phyloP scores from a whole-genome alignment of 2,113 vertebrate species.

The Aptenodytes patagonicus region DNA sequence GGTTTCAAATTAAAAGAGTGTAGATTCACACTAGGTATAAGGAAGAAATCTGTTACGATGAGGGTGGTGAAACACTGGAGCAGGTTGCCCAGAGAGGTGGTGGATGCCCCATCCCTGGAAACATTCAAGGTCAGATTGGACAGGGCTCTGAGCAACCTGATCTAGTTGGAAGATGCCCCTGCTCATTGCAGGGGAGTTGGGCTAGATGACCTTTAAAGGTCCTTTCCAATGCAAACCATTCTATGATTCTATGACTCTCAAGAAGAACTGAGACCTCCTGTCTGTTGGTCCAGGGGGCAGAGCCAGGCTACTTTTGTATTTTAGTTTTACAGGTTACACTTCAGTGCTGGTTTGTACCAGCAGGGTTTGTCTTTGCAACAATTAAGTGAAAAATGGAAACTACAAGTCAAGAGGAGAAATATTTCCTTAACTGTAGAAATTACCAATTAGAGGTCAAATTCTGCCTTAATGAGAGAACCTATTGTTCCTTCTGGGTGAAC shows the following conservation, averaged over 20 bases:
- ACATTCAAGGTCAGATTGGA: background rate
- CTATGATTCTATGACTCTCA: background rate
- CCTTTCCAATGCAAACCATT: background rate
- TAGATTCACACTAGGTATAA: background rate
- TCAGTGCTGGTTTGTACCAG: background rate
- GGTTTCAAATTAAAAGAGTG: background rate
- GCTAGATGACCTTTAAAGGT: background rate
- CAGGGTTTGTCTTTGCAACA: background rate
- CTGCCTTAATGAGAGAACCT: background rate
- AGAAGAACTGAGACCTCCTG: background rate
- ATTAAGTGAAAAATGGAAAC: background rate
- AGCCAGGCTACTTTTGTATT: background rate
- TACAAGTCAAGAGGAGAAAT: background rate
- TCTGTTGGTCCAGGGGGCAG: background rate
- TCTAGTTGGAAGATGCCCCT: background rate
- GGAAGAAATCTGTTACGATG: rapidly evolving
- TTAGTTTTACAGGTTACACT: background rate
- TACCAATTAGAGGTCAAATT: background rate
- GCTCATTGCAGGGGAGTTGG: background rate
- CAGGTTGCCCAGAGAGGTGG: background rate
- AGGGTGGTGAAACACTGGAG: background rate
- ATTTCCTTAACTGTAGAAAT: background rate
- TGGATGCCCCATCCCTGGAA: background rate
- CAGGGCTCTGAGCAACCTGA: rapidly evolving
- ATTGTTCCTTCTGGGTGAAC: background rate